Base-by-base conservation (phyloP, 2,888 invertebrate species). In the Leptura quadrifasciata region DNA sequence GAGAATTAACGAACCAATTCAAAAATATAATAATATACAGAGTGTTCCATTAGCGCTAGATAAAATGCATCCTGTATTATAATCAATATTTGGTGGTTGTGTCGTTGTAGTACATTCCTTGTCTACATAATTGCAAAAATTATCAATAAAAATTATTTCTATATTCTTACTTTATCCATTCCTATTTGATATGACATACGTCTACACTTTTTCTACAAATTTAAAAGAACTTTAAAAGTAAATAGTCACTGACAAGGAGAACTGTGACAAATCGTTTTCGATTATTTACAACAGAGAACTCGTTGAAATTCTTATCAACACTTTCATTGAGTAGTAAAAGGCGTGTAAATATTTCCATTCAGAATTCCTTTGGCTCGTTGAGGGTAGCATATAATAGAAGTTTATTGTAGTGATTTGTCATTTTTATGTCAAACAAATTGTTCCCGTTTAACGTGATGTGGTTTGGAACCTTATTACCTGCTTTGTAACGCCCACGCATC, bases 381-480 rank as follows among this genome's bases (percentile, higher is more conserved):
- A 76, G 78, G 64, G 73, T 72, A 74, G 55, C 77, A 76, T 52
- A 80, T 80, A 79, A 82, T 79, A 78, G 79, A 70, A 55, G 72
- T 78, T 74, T 79, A 83, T 81, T 83, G 81, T 82, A 76, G 72
- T 78, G 82, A 84, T 85, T 85, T 85, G 85, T 84, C 84, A 84
- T 83, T 85, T 84, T 83, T 78, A 82, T 85, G 85, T 85, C 85
- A 85, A 85, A 85, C 84, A 85, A 83, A 84, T 84, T 82, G 82
- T 80, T 79, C 79, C 79, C 79, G 74, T 82, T 84, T 73, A 68
- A 72, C 68, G 5, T 35, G 39, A 67, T 68, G 61, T 75, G 68
- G 61, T 72, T 52, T 55, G 39, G 65, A 73, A 70, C 71, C 47
- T 76, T 77, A 75, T 77, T 81, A 81, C 82, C 82, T 82, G 82